A percentile compares a stretch with the other conserved stretches of the same genome.
These are phyloP conservation scores for Venustaconcha ellipsiformis DNA, from an alignment of 1,140 invertebrate genomes.

Conservation along the genomic window DNA sequence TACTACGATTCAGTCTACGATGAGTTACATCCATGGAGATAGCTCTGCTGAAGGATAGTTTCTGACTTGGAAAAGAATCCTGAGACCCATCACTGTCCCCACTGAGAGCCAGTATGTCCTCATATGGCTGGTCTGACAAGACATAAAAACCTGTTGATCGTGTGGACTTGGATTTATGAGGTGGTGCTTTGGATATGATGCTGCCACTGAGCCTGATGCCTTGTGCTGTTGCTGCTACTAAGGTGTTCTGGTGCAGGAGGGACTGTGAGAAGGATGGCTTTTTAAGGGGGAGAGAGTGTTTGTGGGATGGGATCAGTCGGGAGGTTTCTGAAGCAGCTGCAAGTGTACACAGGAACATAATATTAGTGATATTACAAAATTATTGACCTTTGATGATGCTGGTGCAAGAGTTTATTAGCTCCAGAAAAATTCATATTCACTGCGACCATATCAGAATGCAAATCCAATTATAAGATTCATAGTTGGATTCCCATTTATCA, in stretches of 20 bases:
- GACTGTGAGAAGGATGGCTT: slow-evolving; percentile 5
- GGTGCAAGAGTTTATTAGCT: no score
- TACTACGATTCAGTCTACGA: slow-evolving; percentile 1
- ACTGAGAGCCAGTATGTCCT: slow-evolving; percentile 7
- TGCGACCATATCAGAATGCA: no score
- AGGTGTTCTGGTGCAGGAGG: neutral
- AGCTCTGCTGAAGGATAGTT: neutral
- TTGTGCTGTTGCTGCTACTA: neutral
- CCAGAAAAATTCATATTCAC: no score
- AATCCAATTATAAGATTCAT: no score
- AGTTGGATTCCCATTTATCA: no score
- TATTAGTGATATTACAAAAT: no score
- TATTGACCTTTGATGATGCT: no score
- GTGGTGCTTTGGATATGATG: neutral
- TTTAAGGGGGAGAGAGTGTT: slow-evolving; percentile 6
- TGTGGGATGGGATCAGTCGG: no score
- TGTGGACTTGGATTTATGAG: no score
- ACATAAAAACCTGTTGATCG: slow-evolving; percentile 17
- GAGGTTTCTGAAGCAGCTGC: no score
- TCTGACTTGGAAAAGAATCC: slow-evolving; percentile 9
- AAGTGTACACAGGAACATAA: no score
- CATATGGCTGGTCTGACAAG: slow-evolving; percentile 33
- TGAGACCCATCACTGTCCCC: slow-evolving; percentile 27
- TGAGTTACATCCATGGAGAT: slow-evolving; percentile 14
- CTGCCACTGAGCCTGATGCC: slow-evolving; percentile 9